Conservation (phyloP, 2,797 vertebrate species). For the Antrozous pallidus region DNA sequence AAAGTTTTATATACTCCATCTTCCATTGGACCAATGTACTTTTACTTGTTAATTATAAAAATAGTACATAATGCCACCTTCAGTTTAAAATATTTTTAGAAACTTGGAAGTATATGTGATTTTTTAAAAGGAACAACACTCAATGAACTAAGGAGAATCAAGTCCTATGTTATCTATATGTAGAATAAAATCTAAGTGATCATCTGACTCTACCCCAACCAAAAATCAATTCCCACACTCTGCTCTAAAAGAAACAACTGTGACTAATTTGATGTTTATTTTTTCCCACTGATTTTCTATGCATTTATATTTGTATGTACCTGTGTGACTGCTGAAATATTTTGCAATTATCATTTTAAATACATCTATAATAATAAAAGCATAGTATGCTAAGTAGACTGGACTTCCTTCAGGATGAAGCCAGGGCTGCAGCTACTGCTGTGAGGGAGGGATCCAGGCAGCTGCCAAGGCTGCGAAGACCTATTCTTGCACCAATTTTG, state of each 20-base stretch:
- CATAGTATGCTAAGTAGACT: too few relatives aligned
- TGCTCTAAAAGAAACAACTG: background rate
- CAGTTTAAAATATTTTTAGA: background rate
- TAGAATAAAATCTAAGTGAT: too few relatives aligned
- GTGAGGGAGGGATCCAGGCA: too few relatives aligned
- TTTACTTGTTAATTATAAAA: background rate
- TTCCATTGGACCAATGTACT: too few relatives aligned
- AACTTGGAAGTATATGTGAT: background rate
- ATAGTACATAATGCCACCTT: background rate
- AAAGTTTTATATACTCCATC: background rate
- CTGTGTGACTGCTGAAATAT: background rate
- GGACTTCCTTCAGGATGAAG: too few relatives aligned
- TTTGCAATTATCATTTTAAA: background rate
- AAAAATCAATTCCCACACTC: background rate
- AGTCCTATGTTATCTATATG: too few relatives aligned
- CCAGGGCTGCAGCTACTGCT: too few relatives aligned
- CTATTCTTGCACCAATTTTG: too few relatives aligned
- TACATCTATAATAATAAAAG: background rate
- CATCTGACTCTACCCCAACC: accelerated
- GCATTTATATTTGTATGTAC: background rate
- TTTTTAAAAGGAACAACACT: background rate
- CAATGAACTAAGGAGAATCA: too few relatives aligned
- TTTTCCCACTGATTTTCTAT: background rate
- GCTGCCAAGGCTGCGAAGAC: too few relatives aligned
- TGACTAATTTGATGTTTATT: background rate